Percentiles rank a stretch among this genome's conserved stretches.
These are phyloP conservation scores for Pardosa pseudoannulata DNA, from an alignment of 2,888 invertebrate species.

Conservation along the genomic window DNA sequence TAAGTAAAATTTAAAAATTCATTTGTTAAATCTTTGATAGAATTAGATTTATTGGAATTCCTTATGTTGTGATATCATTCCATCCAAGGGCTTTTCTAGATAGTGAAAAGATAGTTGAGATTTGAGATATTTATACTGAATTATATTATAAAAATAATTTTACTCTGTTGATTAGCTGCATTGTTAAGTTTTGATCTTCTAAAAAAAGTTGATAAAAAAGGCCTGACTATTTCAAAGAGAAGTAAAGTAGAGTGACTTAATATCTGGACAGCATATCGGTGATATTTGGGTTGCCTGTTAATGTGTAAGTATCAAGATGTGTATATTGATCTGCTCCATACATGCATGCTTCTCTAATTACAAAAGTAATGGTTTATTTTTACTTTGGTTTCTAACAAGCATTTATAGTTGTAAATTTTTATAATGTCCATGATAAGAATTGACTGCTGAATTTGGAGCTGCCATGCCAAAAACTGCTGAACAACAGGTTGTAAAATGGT, in stretches of 20 bases:
- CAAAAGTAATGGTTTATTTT: neutral
- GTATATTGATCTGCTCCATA: neutral
- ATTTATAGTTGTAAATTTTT: constrained; percentile 17
- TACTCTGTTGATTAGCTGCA: too few relatives aligned
- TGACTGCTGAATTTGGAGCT: constrained; percentile 1
- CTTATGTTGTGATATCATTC: neutral
- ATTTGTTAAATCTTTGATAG: too few relatives aligned
- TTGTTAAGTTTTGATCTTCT: neutral
- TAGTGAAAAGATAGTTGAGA: too few relatives aligned
- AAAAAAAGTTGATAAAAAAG: neutral
- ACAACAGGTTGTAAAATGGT: neutral
- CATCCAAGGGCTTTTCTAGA: too few relatives aligned
- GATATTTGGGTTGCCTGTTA: neutral
- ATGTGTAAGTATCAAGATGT: neutral
- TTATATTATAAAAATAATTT: too few relatives aligned
- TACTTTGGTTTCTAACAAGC: neutral
- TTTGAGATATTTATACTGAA: too few relatives aligned
- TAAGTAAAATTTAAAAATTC: too few relatives aligned
- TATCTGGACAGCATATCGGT: too few relatives aligned
- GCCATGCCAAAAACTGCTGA: neutral
- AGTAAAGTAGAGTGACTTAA: too few relatives aligned
- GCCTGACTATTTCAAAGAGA: too few relatives aligned
- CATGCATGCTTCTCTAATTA: neutral
- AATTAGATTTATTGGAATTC: too few relatives aligned
- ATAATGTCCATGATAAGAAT: constrained; percentile 28